Conservation (phyloP, 2,797 vertebrate genomes). For the Myotis vivesi region DNA sequence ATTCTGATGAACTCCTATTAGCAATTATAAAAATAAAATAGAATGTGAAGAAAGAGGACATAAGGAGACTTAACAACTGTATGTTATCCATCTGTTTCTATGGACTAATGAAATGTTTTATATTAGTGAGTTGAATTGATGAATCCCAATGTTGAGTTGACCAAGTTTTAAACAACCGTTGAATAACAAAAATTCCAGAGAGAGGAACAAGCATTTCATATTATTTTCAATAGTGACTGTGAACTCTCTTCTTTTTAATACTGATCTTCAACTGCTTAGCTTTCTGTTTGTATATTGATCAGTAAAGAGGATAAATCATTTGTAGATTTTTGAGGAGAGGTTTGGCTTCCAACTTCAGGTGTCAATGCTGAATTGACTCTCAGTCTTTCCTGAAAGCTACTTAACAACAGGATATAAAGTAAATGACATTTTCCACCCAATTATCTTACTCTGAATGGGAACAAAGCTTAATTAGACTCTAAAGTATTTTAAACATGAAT, state of each 20-base stretch:
- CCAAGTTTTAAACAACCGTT: slow-evolving; percentile 81
- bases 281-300: not conserved
- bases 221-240: not conserved
- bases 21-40: slow-evolving; percentile 60
- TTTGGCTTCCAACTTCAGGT: not conserved
- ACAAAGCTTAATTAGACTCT: not conserved
- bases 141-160: slow-evolving; percentile 84
- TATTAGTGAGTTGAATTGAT: slow-evolving; percentile 80
- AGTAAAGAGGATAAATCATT: not conserved
- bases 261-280: not conserved
- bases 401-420: not conserved
- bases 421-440: not conserved
- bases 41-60: not conserved
- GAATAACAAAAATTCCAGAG: not conserved
- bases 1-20: not conserved
- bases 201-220: not conserved
- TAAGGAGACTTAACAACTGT: slow-evolving; percentile 15
- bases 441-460: not conserved
- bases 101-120: slow-evolving; percentile 72
- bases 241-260: not conserved
- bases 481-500: not conserved
- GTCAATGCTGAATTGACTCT: not conserved
- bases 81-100: slow-evolving; percentile 49
- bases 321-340: not conserved
- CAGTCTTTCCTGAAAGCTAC: not conserved